phyloP scores from a whole-genome alignment of 2,113 vertebrate genomes.

The Sphaerodactylus townsendi region DNA sequence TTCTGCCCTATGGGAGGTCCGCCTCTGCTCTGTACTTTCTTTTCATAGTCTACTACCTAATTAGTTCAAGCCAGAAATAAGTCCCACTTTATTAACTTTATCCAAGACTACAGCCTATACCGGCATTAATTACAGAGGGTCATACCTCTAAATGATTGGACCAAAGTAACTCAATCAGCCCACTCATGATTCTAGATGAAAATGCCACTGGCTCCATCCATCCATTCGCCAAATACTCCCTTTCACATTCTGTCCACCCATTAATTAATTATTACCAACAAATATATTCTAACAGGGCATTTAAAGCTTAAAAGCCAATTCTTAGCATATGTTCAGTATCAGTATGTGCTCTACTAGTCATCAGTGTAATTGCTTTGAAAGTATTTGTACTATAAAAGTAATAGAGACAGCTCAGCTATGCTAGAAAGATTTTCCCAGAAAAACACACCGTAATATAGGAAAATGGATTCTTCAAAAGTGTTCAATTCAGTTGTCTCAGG shows the following conservation, averaged over 20 bases:
- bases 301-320: neutral
- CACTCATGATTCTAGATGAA: neutral
- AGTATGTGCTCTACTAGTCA: constrained; percentile 37
- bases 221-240: neutral
- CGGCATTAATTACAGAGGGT: neutral
- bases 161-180: neutral
- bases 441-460: constrained; percentile 37
- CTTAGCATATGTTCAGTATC: constrained; percentile 31
- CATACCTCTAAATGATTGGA: neutral
- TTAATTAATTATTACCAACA: neutral
- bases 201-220: neutral
- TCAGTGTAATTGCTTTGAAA: constrained; percentile 52
- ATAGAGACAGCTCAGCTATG: neutral
- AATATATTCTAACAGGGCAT: neutral
- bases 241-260: neutral
- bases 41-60: no score
- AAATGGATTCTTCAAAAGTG: constrained; percentile 31
- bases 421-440: constrained; percentile 43
- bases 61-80: no score
- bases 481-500: constrained; percentile 11
- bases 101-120: no score
- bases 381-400: constrained; percentile 42
- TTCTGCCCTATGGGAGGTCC: no score
- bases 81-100: no score
- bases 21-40: no score